Percentiles rank a stretch among this genome's conserved stretches.
Conservation (phyloP, 1,140 invertebrate genomes). For the Macrocentrus cingulum region DNA sequence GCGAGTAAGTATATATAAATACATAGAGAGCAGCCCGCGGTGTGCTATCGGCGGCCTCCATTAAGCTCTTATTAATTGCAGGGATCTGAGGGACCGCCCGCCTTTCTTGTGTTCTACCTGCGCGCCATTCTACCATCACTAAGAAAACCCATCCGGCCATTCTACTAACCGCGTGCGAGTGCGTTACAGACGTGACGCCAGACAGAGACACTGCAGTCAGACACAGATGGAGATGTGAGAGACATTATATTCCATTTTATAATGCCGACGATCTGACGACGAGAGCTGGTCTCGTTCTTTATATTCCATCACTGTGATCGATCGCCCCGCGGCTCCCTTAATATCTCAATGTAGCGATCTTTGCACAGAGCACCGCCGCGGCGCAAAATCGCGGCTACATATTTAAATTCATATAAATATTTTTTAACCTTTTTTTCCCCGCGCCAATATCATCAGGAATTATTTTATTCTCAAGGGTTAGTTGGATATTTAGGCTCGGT, state of each 20-base stretch:
- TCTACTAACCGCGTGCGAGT: constrained; percentile 29
- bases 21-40: constrained; percentile 17
- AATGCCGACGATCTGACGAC: not conserved
- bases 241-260: constrained; percentile 10
- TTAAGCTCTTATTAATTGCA: constrained; percentile 59
- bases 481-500: not conserved
- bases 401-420: constrained; percentile 9
- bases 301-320: constrained; percentile 21
- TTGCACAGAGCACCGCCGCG: no score
- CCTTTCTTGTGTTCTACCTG: constrained; percentile 54
- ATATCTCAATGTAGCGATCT: constrained; percentile 30
- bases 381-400: constrained; percentile 9
- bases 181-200: constrained; percentile 2
- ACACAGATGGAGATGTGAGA: not conserved
- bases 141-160: constrained; percentile 40
- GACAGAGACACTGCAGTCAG: not conserved
- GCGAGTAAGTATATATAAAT: not conserved
- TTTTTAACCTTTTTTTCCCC: constrained; percentile 4
- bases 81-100: constrained; percentile 54
- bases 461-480: not conserved
- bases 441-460: not conserved
- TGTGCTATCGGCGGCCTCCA: constrained; percentile 49
- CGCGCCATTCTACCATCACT: constrained; percentile 50
- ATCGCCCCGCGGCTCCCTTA: constrained; percentile 25
- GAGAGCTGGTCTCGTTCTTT: not conserved